Evolutionary conservation across 2,113 vertebrate genomes (phyloP), one percentile per base, ranked within the genome.

Genomic region (Turnix velox): DNA sequence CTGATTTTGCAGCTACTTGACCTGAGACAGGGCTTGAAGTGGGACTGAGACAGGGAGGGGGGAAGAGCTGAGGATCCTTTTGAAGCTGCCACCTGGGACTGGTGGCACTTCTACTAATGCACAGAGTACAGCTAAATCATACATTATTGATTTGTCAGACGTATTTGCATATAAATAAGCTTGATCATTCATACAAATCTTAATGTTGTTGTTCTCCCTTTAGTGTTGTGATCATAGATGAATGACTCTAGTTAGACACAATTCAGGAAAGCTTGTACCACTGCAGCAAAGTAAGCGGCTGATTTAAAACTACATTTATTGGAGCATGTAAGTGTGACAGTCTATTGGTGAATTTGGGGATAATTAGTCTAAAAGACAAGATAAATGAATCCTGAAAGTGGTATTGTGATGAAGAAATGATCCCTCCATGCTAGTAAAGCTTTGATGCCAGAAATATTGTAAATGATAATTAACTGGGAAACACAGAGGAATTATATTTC

Each of bases 301-400:
- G 97, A 98, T 97, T 98, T 98, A 98, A 98, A 98, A 98, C 97
- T 97, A 97, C 98, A 97, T 98, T 98, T 98, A 98, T 97, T 98
- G 98, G 97, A 96, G 98, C 98, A 98, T 99, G 98, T 98, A 98
- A 98, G 98, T 98, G 98, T 98, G 98, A 98, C 98, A 98, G 97
- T 97, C 98, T 98, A 97, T 97, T 98, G 97, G 97, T 96, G 96
- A 97, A 97, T 98, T 97, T 97, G 96, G 91, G 96, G 98, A 98
- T 98, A 98, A 98, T 98, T 98, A 99, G 97, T 98, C 97, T 97
- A 97, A 96, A 97, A 98, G 98, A 99, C 98, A 99, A 99, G 99
- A 99, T 98, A 99, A 99, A 99, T 98, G 98, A 99, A 98, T 98
- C 98, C 97, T 98, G 98, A 98, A 98, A 97, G 97, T 98, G 97